Conservation (phyloP, 2,888 invertebrate species). For the Actias luna region DNA sequence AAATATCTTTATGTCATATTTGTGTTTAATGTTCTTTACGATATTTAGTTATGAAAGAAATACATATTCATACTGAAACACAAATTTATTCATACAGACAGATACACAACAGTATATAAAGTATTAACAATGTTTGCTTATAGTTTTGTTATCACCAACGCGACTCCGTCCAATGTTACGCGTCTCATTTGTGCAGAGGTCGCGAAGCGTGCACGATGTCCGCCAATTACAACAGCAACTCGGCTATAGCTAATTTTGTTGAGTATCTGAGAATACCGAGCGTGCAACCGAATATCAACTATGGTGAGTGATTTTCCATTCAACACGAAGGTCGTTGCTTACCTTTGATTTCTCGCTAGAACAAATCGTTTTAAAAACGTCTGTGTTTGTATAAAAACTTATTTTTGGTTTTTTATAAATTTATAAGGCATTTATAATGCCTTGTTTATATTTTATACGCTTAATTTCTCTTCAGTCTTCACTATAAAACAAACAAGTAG, state of each 20-base stretch:
- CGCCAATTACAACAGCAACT: slow-evolving; percentile 55
- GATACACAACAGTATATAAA: neutral
- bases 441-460: no score
- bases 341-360: neutral
- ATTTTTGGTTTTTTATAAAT: no score
- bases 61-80: no score
- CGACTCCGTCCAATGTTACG: slow-evolving; percentile 17
- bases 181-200: slow-evolving; percentile 35
- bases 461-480: no score
- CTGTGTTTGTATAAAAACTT: neutral
- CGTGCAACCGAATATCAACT: slow-evolving; percentile 88
- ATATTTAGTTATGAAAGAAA: no score
- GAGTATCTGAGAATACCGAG: slow-evolving; percentile 88
- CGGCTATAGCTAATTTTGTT: slow-evolving; percentile 86
- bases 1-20: no score
- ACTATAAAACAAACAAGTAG: no score
- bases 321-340: slow-evolving; percentile 21
- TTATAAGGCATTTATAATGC: no score
- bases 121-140: slow-evolving; percentile 9
- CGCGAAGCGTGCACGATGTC: slow-evolving; percentile 49
- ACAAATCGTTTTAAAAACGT: neutral
- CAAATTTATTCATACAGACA: neutral
- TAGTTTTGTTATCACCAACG: slow-evolving; percentile 16
- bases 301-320: slow-evolving; percentile 77
- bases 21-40: no score